These are phyloP conservation scores for Ophion costatus DNA, from an alignment of 2,888 invertebrate species.

Conservation along the genomic window DNA sequence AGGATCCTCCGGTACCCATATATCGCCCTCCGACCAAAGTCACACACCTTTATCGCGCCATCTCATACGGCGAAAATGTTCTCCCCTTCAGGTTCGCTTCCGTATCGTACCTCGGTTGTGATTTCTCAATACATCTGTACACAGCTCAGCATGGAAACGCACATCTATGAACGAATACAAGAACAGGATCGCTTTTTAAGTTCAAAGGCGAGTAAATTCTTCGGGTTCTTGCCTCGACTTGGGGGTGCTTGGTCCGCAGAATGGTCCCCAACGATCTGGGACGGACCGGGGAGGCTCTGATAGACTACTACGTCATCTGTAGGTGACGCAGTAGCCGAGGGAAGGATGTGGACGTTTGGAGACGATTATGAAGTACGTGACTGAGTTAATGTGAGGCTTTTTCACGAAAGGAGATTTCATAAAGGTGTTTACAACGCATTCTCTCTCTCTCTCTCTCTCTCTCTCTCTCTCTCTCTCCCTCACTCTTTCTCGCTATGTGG, in stretches of 20 bases:
- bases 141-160: neutral
- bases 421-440: conserved; percentile 5
- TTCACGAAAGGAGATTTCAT: conserved; percentile 4
- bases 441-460: neutral
- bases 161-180: conserved; percentile 31
- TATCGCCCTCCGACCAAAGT: conserved; percentile 43
- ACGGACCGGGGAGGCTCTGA: neutral
- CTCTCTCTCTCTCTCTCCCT: neutral
- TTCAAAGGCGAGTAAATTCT: conserved; percentile 40
- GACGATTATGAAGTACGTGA: conserved; percentile 55
- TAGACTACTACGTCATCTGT: too few relatives aligned
- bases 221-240: neutral
- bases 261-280: neutral
- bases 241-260: conserved; percentile 1
- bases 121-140: neutral
- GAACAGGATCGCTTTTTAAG: conserved; percentile 1
- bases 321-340: neutral
- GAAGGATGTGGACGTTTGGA: neutral
- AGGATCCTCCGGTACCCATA: conserved; percentile 14
- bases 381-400: conserved; percentile 44
- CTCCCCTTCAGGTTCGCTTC: conserved; percentile 16
- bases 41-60: conserved; percentile 44
- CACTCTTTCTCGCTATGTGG: neutral
- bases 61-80: conserved; percentile 33
- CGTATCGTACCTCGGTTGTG: conserved; percentile 12